Conservation (phyloP, 2,113 vertebrate species). For the Erinaceus europaeus region DNA sequence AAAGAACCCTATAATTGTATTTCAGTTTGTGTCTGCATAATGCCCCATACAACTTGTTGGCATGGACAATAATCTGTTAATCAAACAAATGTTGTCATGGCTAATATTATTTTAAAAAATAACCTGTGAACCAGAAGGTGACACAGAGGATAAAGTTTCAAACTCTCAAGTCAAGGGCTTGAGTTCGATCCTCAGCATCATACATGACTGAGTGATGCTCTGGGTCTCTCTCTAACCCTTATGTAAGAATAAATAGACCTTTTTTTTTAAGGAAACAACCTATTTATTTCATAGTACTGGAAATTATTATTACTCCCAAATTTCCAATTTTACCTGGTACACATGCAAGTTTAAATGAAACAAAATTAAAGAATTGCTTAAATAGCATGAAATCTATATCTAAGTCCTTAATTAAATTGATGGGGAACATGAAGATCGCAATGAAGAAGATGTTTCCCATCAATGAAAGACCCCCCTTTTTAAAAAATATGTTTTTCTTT, state of each 20-base stretch:
- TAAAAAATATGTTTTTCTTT: too few relatives aligned
- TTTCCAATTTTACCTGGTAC: not conserved
- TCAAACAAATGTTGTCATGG: not conserved
- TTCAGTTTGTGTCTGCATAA: not conserved
- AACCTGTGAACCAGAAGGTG: too few relatives aligned
- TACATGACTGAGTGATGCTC: too few relatives aligned
- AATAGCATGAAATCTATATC: not conserved
- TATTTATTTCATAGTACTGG: not conserved
- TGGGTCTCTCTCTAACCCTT: too few relatives aligned
- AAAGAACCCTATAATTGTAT: not conserved
- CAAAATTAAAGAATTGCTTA: not conserved
- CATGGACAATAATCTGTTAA: conserved; percentile 11
- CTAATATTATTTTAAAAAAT: too few relatives aligned
- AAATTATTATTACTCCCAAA: not conserved
- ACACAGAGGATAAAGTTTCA: too few relatives aligned
- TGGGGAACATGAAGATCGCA: not conserved
- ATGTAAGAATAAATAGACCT: too few relatives aligned
- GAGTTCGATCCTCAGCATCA: too few relatives aligned
- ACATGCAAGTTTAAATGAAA: not conserved
- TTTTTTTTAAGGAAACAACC: too few relatives aligned
- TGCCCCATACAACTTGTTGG: not conserved
- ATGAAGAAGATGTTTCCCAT: not conserved
- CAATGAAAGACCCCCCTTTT: not conserved
- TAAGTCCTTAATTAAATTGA: not conserved
- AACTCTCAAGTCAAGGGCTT: too few relatives aligned